Evolutionary conservation across 2,888 invertebrate species (phyloP).

Genomic region (Trachelus troglodyta): DNA sequence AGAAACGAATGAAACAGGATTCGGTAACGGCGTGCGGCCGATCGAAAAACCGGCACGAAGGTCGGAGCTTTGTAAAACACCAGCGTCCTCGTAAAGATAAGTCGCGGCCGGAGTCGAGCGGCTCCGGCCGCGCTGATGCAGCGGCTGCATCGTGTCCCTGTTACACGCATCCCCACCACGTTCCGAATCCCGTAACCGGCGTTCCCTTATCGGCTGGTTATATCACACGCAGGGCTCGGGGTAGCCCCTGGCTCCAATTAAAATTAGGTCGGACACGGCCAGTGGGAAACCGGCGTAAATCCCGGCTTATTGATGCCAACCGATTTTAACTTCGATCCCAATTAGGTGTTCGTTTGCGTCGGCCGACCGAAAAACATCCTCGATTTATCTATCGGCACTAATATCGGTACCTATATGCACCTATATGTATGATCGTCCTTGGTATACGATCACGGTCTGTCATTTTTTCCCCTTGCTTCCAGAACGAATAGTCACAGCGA

Average conservation of each 20-base stretch:
- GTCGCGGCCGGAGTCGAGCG: conserved; percentile 8
- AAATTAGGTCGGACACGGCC: conserved; percentile 28
- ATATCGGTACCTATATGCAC: conserved; percentile 1
- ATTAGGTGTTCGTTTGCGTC: conserved; percentile 11
- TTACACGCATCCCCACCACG: neutral
- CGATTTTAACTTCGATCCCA: conserved; percentile 23
- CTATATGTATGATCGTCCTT: neutral
- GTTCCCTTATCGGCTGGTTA: conserved; percentile 22
- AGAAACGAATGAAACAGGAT: neutral
- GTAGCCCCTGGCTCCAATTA: conserved; percentile 24
- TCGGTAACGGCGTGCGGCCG: neutral
- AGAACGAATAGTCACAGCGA: neutral
- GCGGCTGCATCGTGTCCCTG: conserved; percentile 12
- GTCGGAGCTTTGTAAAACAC: conserved; percentile 26
- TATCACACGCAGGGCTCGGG: conserved; percentile 21
- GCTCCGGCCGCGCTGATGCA: conserved; percentile 18
- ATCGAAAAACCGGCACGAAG: conserved; percentile 24
- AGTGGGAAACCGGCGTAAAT: neutral
- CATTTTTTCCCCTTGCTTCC: neutral
- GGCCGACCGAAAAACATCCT: neutral
- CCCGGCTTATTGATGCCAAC: conserved; percentile 21
- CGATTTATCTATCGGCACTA: conserved; percentile 12
- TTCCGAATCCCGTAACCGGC: conserved; percentile 9
- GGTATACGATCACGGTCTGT: neutral
- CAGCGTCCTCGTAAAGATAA: conserved; percentile 39